Conservation (phyloP, 1,140 invertebrate genomes). For the Lysiphlebus fabarum region DNA sequence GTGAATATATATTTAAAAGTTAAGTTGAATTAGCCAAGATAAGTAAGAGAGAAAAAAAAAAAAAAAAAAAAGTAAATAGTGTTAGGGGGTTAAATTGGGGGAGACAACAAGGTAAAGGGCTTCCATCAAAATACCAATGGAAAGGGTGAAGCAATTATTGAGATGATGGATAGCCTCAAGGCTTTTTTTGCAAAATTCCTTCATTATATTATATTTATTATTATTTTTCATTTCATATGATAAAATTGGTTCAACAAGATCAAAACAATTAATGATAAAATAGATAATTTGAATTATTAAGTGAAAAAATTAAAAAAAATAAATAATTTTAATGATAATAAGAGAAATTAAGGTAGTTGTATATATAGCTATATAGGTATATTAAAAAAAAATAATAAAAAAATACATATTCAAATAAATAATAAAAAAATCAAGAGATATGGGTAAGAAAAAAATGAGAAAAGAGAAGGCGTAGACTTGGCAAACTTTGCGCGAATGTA, state of each 20-base stretch:
- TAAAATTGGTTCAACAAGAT: too few species aligned
- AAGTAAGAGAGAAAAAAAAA: slow-evolving; percentile 7
- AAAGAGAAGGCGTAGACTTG: slow-evolving; percentile 40
- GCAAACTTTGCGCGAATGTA: slow-evolving; percentile 45
- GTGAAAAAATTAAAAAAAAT: too few species aligned
- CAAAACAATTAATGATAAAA: too few species aligned
- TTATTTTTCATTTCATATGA: slow-evolving; percentile 9
- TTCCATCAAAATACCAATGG: slow-evolving; percentile 52
- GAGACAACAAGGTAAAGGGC: slow-evolving; percentile 18
- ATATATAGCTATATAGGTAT: too few species aligned
- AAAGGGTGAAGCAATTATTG: slow-evolving; percentile 56
- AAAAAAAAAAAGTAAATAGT: slow-evolving; percentile 16
- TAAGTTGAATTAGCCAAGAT: neutral
- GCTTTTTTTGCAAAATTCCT: slow-evolving; percentile 44
- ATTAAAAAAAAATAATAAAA: neutral
- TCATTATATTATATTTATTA: slow-evolving; percentile 29
- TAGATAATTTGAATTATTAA: too few species aligned
- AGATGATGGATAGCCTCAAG: slow-evolving; percentile 53
- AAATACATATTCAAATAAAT: slow-evolving; percentile 1
- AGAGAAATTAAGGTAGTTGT: too few species aligned
- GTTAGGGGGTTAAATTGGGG: slow-evolving; percentile 26
- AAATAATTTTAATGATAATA: too few species aligned
- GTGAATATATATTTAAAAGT: neutral
- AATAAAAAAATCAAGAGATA: slow-evolving; percentile 25
- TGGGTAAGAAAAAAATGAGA: slow-evolving; percentile 18